phyloP scores from a whole-genome alignment of 1,140 invertebrate species.

The Yoshiicerus persimilis region DNA sequence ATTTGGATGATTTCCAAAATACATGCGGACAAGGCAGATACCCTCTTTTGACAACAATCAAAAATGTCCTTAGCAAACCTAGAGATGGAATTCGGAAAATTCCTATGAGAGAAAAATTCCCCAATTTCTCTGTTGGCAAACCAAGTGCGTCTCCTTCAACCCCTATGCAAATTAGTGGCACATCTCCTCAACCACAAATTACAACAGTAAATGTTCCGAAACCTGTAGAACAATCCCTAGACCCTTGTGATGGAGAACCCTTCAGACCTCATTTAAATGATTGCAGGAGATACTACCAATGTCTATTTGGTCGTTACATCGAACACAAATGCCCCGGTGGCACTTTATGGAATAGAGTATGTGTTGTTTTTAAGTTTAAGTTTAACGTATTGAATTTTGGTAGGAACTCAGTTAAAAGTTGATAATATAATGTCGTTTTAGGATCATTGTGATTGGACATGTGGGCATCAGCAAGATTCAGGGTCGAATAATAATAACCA shows the following conservation, averaged over 20 bases:
- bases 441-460: slow-evolving; percentile 76
- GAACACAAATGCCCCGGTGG: slow-evolving; percentile 69
- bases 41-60: slow-evolving; percentile 54
- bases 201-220: neutral
- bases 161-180: neutral
- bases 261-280: slow-evolving; percentile 67
- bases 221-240: neutral
- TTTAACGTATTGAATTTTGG: neutral
- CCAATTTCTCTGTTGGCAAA: neutral
- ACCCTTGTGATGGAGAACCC: slow-evolving; percentile 62
- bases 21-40: slow-evolving; percentile 57
- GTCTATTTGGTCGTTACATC: slow-evolving; percentile 68
- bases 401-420: no score
- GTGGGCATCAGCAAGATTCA: slow-evolving; percentile 53
- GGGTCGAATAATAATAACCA: neutral
- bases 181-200: neutral
- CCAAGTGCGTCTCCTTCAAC: neutral
- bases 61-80: slow-evolving; percentile 62
- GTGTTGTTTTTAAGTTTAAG: neutral
- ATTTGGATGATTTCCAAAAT: slow-evolving; percentile 81
- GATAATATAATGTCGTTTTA: no score
- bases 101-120: slow-evolving; percentile 4
- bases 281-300: slow-evolving; percentile 78
- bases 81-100: neutral
- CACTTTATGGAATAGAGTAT: slow-evolving; percentile 71